Evolutionary conservation across 1,140 invertebrate species (phyloP), one percentile per base, ranked within the genome.

Genomic region (Diorhabda elongata): DNA sequence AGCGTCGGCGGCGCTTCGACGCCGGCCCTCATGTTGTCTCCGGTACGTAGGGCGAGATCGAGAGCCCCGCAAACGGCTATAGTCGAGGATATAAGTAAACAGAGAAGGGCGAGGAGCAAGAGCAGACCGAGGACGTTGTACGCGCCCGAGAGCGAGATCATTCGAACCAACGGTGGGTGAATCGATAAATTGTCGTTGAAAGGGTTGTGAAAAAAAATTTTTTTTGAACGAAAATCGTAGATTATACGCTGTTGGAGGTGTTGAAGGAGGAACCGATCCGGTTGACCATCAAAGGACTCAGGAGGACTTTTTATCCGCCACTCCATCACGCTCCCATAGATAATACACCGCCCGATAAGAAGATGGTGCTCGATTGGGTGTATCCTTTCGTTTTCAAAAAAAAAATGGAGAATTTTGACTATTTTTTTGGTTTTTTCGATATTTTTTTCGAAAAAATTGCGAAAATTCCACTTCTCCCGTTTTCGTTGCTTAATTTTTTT

Each of bases 321-420:
- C 88, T 92, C 42, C 90, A 92, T 74, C 87, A 93, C 76, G 87
- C 92, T 4, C 88, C 90, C 4, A 87, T 91, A 42, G 92, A 94
- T 76, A 92, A 93, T 78, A 85, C 90, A 9, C 92, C 92, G 0
- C 95, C 95, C 4, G 91, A 93, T 8, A 93, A 94, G 81, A 92
- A 92, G 78, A 83, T 97, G 57, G 88, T 92, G 73, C 84, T 98
- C 0, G 92, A 96, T 76, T 97, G 95, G 95, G 95, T 97, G 89
- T 94, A 92, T 89, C 85, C 86, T 86, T 86, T 78, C 61, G 0
- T 3, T 8, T 3, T 52, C 47, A 52, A 2, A 52, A 52, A 52
- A 52, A 52, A 52, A 3, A 26, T 26, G 26, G 26, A 26, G 26
- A 26, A 26, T 26, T 26, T 26, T 26, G 26, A 26, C 26, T 26